phyloP scores from a whole-genome alignment of 2,797 vertebrate species.

The Petrocephalus sullivani region DNA sequence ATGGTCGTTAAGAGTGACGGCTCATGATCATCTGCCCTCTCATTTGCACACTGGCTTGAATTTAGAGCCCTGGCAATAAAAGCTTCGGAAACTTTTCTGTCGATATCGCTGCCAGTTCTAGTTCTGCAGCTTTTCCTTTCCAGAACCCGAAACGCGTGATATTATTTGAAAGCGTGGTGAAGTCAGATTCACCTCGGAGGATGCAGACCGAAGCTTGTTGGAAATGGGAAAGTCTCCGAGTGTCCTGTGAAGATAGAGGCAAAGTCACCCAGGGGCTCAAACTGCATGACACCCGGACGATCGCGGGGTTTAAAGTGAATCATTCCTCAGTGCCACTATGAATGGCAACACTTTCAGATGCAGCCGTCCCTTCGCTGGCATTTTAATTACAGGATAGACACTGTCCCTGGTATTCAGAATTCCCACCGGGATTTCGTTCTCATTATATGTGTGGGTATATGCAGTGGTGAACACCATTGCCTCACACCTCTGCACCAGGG shows the following conservation, averaged over 20 bases:
- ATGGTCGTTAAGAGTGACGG: neutral
- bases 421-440: neutral
- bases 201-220: neutral
- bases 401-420: neutral
- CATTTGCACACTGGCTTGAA: neutral
- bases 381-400: neutral
- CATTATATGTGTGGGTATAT: neutral
- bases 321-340: neutral
- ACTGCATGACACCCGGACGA: neutral
- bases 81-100: neutral
- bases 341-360: neutral
- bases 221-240: neutral
- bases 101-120: neutral
- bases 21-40: neutral
- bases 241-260: slow-evolving; percentile 9
- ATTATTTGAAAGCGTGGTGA: neutral
- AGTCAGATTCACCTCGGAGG: neutral
- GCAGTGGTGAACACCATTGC: neutral
- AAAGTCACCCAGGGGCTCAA: neutral
- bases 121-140: neutral
- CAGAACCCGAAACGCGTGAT: neutral
- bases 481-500: neutral
- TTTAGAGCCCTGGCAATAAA: neutral
- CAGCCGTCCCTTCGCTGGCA: neutral
- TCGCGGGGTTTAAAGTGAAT: neutral